These are phyloP conservation scores for Theocolax elegans DNA, from an alignment of 1,140 invertebrate species.

Conservation along the genomic window DNA sequence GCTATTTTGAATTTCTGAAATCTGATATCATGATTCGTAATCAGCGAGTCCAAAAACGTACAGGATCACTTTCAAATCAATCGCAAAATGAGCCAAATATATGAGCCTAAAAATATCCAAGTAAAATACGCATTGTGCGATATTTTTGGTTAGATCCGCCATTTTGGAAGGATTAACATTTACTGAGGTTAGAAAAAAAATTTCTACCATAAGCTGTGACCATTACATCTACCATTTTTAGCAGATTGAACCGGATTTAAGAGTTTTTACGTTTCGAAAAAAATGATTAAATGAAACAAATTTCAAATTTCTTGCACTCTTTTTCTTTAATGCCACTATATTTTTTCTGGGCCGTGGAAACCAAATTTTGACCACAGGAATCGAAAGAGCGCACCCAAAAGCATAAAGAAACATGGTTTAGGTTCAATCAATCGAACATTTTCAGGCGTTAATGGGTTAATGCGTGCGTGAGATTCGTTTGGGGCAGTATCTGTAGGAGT, in stretches of 20 bases:
- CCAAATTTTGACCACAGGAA: not conserved
- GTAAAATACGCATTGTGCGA: not conserved
- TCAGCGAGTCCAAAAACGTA: not conserved
- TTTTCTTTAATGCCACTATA: not conserved
- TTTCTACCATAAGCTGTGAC: not conserved
- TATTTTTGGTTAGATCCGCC: not conserved
- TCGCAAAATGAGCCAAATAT: not conserved
- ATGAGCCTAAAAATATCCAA: not conserved
- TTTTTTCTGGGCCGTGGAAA: conserved; percentile 1
- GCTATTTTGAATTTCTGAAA: too few relatives aligned
- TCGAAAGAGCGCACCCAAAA: conserved; percentile 1
- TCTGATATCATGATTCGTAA: too few relatives aligned
- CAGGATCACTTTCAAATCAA: not conserved
- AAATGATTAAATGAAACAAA: not conserved
- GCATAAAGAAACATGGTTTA: not conserved
- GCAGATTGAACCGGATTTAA: not conserved
- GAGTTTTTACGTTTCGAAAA: not conserved
- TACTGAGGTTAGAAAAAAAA: not conserved
- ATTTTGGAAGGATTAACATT: conserved; percentile 2
- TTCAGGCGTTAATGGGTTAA: too few relatives aligned
- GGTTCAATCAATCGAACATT: not conserved
- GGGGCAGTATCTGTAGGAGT: too few relatives aligned
- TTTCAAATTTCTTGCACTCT: not conserved
- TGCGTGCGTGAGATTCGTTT: too few relatives aligned
- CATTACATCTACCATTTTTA: not conserved